Conservation (phyloP, 1,140 invertebrate genomes). For the Mya arenaria region DNA sequence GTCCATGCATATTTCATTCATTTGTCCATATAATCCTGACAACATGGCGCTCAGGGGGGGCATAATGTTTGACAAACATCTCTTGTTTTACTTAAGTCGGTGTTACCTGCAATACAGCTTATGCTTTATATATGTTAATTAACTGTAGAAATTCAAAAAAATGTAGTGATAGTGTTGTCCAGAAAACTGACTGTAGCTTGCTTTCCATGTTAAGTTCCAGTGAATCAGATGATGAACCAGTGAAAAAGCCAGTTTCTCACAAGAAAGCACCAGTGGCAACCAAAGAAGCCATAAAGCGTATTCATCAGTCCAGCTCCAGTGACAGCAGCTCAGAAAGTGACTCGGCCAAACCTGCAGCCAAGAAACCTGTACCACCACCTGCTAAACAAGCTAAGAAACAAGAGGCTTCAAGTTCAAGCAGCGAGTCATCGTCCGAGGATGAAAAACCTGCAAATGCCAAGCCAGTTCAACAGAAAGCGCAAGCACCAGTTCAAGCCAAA, state of each 20-base stretch:
- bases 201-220: not conserved
- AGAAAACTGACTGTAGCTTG: not conserved
- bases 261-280: not conserved
- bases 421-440: not conserved
- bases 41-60: too few species aligned
- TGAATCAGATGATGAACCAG: not conserved
- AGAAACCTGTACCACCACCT: not conserved
- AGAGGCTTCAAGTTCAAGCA: not conserved
- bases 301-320: conserved; percentile 38
- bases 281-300: not conserved
- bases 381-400: conserved; percentile 9
- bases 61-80: too few species aligned
- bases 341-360: conserved; percentile 3
- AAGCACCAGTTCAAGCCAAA: too few species aligned
- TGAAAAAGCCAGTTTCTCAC: not conserved
- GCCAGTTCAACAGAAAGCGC: not conserved
- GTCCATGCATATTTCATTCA: too few species aligned
- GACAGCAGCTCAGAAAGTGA: conserved; percentile 18
- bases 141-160: too few species aligned
- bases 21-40: too few species aligned
- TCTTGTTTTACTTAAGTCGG: too few species aligned
- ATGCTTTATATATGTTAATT: too few species aligned
- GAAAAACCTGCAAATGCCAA: not conserved
- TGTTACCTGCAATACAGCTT: too few species aligned
- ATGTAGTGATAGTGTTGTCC: too few species aligned